Percentiles rank a stretch among this genome's conserved stretches.
Conservation (phyloP, 2,113 vertebrate species). For the Scomber colias region DNA sequence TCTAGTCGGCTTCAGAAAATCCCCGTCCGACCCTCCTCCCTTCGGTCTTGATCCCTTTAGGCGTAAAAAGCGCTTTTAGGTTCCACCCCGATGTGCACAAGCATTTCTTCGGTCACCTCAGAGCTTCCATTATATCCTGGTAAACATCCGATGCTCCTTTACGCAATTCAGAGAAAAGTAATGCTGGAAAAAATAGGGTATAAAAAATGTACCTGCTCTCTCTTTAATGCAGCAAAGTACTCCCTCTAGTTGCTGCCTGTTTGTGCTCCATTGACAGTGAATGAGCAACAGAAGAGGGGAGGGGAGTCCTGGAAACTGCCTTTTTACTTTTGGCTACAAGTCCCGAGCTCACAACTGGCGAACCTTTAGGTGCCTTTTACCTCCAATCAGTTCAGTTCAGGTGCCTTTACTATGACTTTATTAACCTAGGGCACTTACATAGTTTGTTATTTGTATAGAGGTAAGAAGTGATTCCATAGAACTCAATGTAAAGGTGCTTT, state of each 20-base stretch:
- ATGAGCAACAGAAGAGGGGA: slow-evolving; percentile 72
- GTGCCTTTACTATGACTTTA: slow-evolving; percentile 6
- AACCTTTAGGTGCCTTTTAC: neutral
- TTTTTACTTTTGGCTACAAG: slow-evolving; percentile 30
- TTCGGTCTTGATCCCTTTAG: slow-evolving; percentile 50
- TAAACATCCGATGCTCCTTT: neutral
- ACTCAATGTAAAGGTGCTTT: neutral
- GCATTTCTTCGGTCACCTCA: slow-evolving; percentile 30
- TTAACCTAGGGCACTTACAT: neutral
- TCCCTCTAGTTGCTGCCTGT: neutral
- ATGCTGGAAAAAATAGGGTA: neutral
- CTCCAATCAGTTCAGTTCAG: neutral
- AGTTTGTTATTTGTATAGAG: neutral
- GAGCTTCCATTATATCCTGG: slow-evolving; percentile 16
- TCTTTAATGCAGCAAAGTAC: neutral
- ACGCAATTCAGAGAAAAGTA: neutral
- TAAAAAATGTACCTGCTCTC: neutral
- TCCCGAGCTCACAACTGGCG: slow-evolving; percentile 28
- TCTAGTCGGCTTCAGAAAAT: slow-evolving; percentile 46
- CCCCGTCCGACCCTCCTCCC: slow-evolving; percentile 57
- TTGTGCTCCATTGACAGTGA: slow-evolving; percentile 62
- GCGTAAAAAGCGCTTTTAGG: slow-evolving; percentile 14
- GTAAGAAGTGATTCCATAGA: neutral
- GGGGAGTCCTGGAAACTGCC: slow-evolving; percentile 32
- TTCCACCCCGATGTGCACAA: slow-evolving; percentile 60